Evolutionary conservation across 2,888 invertebrate genomes (phyloP), one percentile per base, ranked within the genome.

Genomic region (Orthonevra nobilis): DNA sequence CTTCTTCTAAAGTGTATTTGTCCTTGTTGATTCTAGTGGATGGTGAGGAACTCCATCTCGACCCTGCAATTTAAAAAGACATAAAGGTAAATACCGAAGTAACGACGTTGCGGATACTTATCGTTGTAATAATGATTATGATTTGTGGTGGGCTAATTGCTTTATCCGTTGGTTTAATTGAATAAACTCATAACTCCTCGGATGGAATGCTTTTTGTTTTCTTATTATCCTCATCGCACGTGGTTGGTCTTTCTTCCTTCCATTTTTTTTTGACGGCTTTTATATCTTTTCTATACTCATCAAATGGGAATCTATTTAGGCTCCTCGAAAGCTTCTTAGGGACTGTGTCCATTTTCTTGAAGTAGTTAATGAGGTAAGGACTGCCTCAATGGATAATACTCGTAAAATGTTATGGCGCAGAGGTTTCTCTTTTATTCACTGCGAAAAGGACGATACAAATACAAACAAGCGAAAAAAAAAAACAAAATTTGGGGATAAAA

Each of bases 301-400:
- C 56, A 38, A 70, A 50, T 77, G 44, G 9, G 52, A 64, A 64
- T 64, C 70, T 70, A 77, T 60, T 70, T 77, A 70, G 70, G 70
- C 75, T 64, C 30, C 58, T 44, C 58, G 56, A 58, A 75, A 75
- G 70, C 63, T 77, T 77, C 70, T 70, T 70, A 70, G 42, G 30
- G 58, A 58, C 52, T 70, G 50, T 75, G 64, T 56, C 50, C 56
- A 38, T 64, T 63, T 56, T 44, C 28, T 36, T 19, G 44, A 19
- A 79, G 44, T 61, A 66, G 32, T 72, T 79, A 72, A 72, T 72
- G 77, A 61, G 54, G 64, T 60, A 34, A 52, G 60, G 72, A 79
- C 60, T 48, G 64, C 72, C 72, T 60, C 66, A 72, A 64, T 72
- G 52, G 72, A 77, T 77, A 72, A 79, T 79, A 72, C 61, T 79